phyloP scores from a whole-genome alignment of 2,888 invertebrate genomes.

The Heliconius ethilla region DNA sequence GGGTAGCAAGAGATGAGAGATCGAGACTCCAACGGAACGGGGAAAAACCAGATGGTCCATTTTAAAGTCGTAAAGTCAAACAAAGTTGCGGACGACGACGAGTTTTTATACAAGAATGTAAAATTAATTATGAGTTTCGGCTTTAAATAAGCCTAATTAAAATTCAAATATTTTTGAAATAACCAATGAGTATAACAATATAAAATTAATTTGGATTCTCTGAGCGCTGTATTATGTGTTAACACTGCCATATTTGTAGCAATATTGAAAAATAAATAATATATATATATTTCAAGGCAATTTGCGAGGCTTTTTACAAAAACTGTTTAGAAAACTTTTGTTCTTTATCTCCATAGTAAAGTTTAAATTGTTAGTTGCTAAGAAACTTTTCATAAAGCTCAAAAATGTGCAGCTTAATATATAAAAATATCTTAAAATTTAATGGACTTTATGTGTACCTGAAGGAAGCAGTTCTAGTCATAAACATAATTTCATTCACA shows the following conservation, averaged over 20 bases:
- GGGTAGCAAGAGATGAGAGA: too few relatives aligned
- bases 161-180: not conserved
- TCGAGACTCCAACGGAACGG: too few relatives aligned
- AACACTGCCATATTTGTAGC: constrained; percentile 22
- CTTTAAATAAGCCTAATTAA: too few relatives aligned
- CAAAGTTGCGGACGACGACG: too few relatives aligned
- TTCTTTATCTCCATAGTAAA: not conserved
- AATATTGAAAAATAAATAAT: not conserved
- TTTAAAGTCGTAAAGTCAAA: too few relatives aligned
- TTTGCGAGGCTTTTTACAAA: not conserved
- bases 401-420: not conserved
- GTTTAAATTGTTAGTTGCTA: not conserved
- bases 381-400: constrained; percentile 5
- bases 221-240: not conserved
- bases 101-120: too few relatives aligned
- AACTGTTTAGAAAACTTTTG: not conserved
- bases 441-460: constrained; percentile 28
- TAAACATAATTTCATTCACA: constrained; percentile 10
- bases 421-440: constrained; percentile 13
- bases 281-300: not conserved
- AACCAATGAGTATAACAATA: too few relatives aligned
- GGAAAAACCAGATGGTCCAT: too few relatives aligned
- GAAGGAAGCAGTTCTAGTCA: constrained; percentile 21
- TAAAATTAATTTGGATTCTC: not conserved
- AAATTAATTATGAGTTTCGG: too few relatives aligned